Conservation (phyloP, 1,140 invertebrate species). For the Camponotus floridanus region DNA sequence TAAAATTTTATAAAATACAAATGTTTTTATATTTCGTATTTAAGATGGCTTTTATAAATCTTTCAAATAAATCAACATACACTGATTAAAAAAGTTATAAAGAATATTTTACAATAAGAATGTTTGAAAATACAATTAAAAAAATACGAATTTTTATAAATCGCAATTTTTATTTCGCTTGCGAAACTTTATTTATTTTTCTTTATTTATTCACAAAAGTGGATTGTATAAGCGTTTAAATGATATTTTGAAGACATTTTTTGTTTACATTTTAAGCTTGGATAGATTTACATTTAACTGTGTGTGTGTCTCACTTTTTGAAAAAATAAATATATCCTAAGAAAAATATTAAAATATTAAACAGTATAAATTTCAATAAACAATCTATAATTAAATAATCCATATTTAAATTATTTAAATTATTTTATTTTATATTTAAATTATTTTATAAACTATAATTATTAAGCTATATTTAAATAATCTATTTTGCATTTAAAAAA, state of each 20-base stretch:
- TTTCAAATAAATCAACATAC: neutral
- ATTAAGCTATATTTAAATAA: neutral
- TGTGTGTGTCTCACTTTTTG: neutral
- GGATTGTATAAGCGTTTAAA: neutral
- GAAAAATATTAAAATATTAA: neutral
- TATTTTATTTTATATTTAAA: too few species aligned
- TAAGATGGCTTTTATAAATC: neutral
- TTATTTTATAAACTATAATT: too few species aligned
- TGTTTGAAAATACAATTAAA: neutral
- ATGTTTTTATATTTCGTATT: neutral
- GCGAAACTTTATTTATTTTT: neutral
- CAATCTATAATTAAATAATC: too few species aligned
- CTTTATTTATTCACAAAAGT: neutral
- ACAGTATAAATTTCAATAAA: neutral
- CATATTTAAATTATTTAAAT: too few species aligned
- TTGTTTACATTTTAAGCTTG: neutral
- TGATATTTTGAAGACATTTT: neutral
- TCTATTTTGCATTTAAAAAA: neutral
- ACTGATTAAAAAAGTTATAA: neutral
- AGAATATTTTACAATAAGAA: constrained; percentile 22
- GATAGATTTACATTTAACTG: neutral
- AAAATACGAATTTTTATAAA: neutral
- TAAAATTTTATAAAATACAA: constrained; percentile 16
- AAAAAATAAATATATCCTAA: neutral
- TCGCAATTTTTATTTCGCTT: neutral